These are phyloP conservation scores for Drosophila chauvacae DNA, from an alignment of 1,140 invertebrate species.

Conservation along the genomic window DNA sequence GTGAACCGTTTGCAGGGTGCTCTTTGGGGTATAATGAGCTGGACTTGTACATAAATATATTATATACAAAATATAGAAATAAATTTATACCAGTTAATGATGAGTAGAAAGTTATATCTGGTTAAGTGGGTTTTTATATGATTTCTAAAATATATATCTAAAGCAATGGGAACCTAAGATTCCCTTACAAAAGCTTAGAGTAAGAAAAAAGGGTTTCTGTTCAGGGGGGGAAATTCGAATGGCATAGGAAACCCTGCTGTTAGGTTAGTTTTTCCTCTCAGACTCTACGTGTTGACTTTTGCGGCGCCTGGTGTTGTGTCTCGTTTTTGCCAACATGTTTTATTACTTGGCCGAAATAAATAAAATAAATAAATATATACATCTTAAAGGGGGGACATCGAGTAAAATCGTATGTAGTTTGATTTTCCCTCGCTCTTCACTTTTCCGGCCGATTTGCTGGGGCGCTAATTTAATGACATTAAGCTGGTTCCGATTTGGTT, in stretches of 20 bases:
- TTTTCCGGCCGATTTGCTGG: constrained; percentile 64
- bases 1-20: background rate
- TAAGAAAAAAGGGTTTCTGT: background rate
- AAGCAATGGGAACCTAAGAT: no score
- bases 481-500: constrained; percentile 52
- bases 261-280: constrained; percentile 32
- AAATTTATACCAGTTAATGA: background rate
- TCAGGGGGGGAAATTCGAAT: background rate
- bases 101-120: background rate
- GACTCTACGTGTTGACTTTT: constrained; percentile 72
- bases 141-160: background rate
- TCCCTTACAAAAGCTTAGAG: background rate
- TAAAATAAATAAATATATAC: background rate
- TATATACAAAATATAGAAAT: background rate
- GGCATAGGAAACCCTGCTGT: background rate
- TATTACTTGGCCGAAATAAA: constrained; percentile 44
- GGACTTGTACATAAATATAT: background rate
- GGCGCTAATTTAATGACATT: constrained; percentile 75
- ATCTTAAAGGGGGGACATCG: constrained; percentile 1
- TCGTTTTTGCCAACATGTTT: constrained; percentile 43
- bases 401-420: background rate
- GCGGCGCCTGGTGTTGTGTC: constrained; percentile 39
- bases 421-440: constrained; percentile 36
- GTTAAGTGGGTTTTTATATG: no score
- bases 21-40: constrained; percentile 6